Conservation (phyloP, 2,113 vertebrate genomes). For the Nannobrachium achirus region DNA sequence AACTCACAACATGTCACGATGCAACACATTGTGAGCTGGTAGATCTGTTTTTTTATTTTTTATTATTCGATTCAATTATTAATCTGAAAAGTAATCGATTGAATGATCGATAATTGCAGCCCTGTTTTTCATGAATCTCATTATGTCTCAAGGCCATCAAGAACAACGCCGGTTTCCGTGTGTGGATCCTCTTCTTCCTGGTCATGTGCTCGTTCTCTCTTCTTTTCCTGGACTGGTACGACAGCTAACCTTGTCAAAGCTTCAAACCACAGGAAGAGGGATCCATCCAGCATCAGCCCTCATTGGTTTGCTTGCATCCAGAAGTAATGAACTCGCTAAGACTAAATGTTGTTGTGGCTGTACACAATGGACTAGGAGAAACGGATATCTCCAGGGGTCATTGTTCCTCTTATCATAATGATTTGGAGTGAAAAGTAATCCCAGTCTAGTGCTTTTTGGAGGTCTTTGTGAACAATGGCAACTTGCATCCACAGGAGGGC, state of each 20-base stretch:
- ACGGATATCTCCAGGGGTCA: background rate
- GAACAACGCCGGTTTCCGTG: slow-evolving; percentile 97
- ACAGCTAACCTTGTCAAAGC: slow-evolving; percentile 80
- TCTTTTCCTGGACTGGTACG: slow-evolving; percentile 98
- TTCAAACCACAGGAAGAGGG: slow-evolving; percentile 1
- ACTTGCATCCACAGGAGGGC: slow-evolving; percentile 4
- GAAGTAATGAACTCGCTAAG: slow-evolving; percentile 18
- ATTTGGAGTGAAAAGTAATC: background rate
- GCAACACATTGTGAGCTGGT: too few relatives aligned
- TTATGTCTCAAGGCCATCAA: slow-evolving; percentile 88
- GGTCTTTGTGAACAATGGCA: slow-evolving; percentile 17
- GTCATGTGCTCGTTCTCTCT: slow-evolving; percentile 99
- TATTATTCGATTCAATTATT: too few relatives aligned
- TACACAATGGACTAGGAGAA: background rate
- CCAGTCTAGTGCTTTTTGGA: slow-evolving; percentile 9
- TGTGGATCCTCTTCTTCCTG: slow-evolving; percentile 99
- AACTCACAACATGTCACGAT: too few relatives aligned
- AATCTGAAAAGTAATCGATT: too few relatives aligned
- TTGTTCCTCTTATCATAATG: slow-evolving; percentile 5
- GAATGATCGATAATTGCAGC: too few relatives aligned
- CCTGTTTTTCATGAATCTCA: background rate
- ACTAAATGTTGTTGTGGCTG: slow-evolving; percentile 6
- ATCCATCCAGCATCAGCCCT: slow-evolving; percentile 8
- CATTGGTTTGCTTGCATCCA: slow-evolving; percentile 7
- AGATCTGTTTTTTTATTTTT: too few relatives aligned